Evolutionary conservation across 30 jellyfish, hydroid and myxozoan species (phyloP), one percentile per base, ranked within the genome.

Genomic region (Aurelia aurita complex sp. Pacific): DNA sequence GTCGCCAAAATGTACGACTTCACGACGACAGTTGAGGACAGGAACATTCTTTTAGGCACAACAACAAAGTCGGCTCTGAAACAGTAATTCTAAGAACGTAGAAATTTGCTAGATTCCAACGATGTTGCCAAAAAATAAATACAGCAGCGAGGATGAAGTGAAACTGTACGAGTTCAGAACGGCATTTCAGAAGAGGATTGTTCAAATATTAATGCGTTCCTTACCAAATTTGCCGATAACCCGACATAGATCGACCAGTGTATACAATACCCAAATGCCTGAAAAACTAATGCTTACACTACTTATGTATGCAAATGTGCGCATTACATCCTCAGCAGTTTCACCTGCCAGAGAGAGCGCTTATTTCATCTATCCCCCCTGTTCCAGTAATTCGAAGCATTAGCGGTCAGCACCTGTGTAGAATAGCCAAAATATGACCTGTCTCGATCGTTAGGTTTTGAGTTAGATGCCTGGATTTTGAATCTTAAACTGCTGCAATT

Each of bases 321-420:
- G 70, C 15, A 61, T 61, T 61, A 61, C 36, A 0, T 17, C 32
- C 70, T 61, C 51, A 64, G 77, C 54, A 77, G 77, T 40, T 51
- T 66, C 87, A 77, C 87, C 87, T 77, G 87, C 87, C 87, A 17
- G 52, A 57, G 35, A 11, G 35, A 11, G 23, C 64, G 87, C 67
- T 16, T 51, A 75, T 61, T 76, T 59, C 23, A 54, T 36, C 77
- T 7, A 65, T 61, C 79, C 87, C 87, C 87, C 87, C 77, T 60
- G 87, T 42, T 62, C 75, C 23, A 18, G 55, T 29, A 23, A 35
- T 55, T 35, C 62, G 70, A 52, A 18, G 83, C 69, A 73, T 52
- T 73, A 73, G 83, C 19, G 87, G 87, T 77, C 78, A 62, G 73
- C 87, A 77, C 87, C 87, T 77, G 87, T 77, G 87, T 76, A 50